A percentile compares a stretch with the other conserved stretches of the same genome.
Evolutionary conservation across 2,888 invertebrate species (phyloP).

Genomic region (Tipula vernalis): DNA sequence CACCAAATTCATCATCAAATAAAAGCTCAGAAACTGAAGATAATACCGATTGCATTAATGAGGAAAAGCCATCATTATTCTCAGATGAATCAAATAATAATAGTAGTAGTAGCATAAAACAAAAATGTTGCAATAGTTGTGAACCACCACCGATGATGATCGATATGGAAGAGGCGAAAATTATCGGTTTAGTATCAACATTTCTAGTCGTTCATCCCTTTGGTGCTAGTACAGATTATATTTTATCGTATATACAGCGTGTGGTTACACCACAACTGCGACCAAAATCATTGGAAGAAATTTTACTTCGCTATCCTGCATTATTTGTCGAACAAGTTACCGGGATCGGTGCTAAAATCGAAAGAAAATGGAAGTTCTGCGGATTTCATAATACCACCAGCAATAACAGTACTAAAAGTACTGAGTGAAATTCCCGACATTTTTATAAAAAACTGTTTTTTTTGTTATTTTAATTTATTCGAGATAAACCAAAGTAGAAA

Average conservation of each 20-base stretch:
- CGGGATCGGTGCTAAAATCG: slow-evolving; percentile 76
- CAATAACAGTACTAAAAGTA: neutral
- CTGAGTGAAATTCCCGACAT: neutral
- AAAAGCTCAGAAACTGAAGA: slow-evolving; percentile 23
- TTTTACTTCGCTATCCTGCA: slow-evolving; percentile 64
- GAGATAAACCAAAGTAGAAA: neutral
- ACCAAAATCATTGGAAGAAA: slow-evolving; percentile 61
- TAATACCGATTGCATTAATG: neutral
- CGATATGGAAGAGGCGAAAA: slow-evolving; percentile 46
- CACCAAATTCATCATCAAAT: slow-evolving; percentile 17
- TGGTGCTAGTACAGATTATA: slow-evolving; percentile 81
- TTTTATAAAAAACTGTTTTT: neutral
- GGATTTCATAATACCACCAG: slow-evolving; percentile 30
- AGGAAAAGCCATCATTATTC: neutral
- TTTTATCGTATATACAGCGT: slow-evolving; percentile 82
- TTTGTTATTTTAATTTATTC: neutral
- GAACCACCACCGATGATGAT: slow-evolving; percentile 9
- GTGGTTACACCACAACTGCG: slow-evolving; percentile 52
- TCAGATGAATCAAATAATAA: neutral
- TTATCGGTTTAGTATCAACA: slow-evolving; percentile 78
- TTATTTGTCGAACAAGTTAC: slow-evolving; percentile 68
- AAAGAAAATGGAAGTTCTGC: slow-evolving; percentile 75
- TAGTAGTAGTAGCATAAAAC: neutral
- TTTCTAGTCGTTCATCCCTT: slow-evolving; percentile 82
- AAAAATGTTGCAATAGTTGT: slow-evolving; percentile 29